Evolutionary conservation across 2,888 invertebrate genomes (phyloP), one percentile per base, ranked within the genome.

Genomic region (Torymus aiolomorphi): DNA sequence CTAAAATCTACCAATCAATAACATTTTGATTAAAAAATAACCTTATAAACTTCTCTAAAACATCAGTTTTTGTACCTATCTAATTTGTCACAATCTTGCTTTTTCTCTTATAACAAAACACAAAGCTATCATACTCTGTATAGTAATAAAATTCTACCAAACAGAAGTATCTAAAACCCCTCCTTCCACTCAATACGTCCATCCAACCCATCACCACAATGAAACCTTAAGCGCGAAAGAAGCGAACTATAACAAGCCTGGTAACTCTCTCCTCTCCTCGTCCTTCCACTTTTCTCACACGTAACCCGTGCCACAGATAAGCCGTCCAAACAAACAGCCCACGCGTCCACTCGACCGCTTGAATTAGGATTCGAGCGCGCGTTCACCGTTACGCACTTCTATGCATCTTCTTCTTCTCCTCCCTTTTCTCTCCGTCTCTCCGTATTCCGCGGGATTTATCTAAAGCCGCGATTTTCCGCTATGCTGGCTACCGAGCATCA

Each of bases 331-430:
- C 56, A 73, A 73, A 78, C 67, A 52, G 31, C 71, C 75, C 71
- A 65, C 65, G 65, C 51, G 20, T 18, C 20, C 52, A 3, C 63
- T 52, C 16, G 57, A 16, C 51, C 24, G 42, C 57, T 74, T 51
- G 78, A 69, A 78, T 78, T 78, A 78, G 73, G 69, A 74, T 69
- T 72, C 54, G 51, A 56, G 57, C 57, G 63, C 14, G 18, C 10
- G 52, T 49, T 62, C 67, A 78, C 78, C 74, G 69, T 70, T 79
- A 74, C 20, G 24, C 59, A 54, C 59, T n/a, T 49, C 14, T 2
- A 51, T 42, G 18, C 20, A 14, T 11, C 14, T 20, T 49, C 61
- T 24, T 12, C 16, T 49, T 52, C 16, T 18, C 16, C 31, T 63
- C 20, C 51, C 49, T 13, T 8, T 12, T 18, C 14, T 20, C 8